phyloP scores from a whole-genome alignment of 2,797 vertebrate genomes.

The Muscicapa comitata region DNA sequence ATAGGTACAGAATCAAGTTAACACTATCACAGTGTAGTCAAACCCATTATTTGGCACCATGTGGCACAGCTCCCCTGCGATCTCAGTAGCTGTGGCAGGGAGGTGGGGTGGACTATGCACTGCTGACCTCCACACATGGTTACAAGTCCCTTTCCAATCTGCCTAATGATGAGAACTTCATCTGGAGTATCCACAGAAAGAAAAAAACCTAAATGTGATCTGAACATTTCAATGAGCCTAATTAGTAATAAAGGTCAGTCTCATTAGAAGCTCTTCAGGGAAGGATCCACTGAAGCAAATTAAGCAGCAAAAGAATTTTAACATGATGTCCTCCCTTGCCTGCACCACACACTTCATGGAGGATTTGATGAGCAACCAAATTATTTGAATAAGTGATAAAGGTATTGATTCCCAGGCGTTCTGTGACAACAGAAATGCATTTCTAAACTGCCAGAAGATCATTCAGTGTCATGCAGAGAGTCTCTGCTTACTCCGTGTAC shows the following conservation, averaged over 20 bases:
- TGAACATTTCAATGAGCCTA: slow-evolving; percentile 24
- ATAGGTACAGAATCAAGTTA: not conserved
- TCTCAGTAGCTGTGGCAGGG: not conserved
- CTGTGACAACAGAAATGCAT: not conserved
- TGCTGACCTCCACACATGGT: not conserved
- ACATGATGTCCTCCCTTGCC: not conserved
- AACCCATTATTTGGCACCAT: not conserved
- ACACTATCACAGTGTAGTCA: not conserved
- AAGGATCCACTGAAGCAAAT: slow-evolving; percentile 48
- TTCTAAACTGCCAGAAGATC: not conserved
- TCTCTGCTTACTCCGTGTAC: not conserved
- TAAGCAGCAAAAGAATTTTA: not conserved
- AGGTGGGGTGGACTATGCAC: not conserved
- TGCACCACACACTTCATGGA: not conserved
- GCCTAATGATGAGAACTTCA: not conserved
- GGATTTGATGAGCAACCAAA: not conserved
- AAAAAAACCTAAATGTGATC: not conserved
- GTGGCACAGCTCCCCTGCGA: not conserved
- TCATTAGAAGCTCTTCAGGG: slow-evolving; percentile 61
- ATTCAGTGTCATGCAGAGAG: not conserved
- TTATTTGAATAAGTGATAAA: not conserved
- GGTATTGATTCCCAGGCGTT: not conserved
- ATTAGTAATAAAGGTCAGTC: slow-evolving; percentile 68
- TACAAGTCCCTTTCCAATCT: slow-evolving; percentile 9
- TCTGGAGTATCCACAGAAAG: not conserved